Evolutionary conservation across 1,140 invertebrate genomes (phyloP).

Genomic region (Camponotus vicinus): DNA sequence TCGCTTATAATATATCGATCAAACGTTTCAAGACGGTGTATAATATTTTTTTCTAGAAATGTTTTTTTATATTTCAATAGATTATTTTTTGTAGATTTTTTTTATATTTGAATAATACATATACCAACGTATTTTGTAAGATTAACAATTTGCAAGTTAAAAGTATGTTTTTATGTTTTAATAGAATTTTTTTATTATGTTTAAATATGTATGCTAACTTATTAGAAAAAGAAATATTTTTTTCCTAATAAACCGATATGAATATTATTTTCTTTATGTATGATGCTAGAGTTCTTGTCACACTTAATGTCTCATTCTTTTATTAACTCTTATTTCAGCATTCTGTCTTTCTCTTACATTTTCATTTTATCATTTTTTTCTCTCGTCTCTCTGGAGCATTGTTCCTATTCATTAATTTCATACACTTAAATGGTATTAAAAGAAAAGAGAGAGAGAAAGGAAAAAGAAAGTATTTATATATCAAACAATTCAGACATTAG

Average conservation of each 20-base stretch:
- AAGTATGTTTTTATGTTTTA: background rate
- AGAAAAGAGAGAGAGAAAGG: no score
- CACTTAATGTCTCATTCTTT: background rate
- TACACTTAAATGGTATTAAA: background rate
- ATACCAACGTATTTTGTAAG: background rate
- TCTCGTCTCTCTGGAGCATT: background rate
- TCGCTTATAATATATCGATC: background rate
- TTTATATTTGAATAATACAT: no score
- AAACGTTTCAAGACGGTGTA: background rate
- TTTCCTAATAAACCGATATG: background rate
- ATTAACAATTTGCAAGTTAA: background rate
- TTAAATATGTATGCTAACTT: no score
- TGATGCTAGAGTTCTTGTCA: background rate
- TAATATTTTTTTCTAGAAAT: no score
- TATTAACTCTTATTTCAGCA: background rate
- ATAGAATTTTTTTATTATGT: no score
- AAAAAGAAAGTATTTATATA: background rate
- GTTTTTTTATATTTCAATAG: no score
- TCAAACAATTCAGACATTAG: background rate
- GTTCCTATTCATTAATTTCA: background rate
- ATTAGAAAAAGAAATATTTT: background rate
- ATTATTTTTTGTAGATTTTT: no score
- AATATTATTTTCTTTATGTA: conserved; percentile 14
- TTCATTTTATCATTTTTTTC: background rate
- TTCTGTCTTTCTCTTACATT: background rate